phyloP scores from a whole-genome alignment of 2,113 vertebrate species.

The Melanerpes aurifrons region DNA sequence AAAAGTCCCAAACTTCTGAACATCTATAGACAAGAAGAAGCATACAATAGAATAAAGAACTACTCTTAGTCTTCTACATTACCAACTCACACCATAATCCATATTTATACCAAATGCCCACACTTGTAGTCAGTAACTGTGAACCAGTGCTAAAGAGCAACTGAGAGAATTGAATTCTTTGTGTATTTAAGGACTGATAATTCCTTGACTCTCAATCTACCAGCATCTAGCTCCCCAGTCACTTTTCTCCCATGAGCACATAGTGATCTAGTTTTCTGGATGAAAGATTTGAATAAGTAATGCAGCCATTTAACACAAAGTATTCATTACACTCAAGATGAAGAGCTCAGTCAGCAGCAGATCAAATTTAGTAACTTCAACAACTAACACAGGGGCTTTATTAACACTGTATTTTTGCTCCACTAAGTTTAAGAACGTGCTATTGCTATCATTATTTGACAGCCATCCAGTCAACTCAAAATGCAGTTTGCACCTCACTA shows the following conservation, averaged over 20 bases:
- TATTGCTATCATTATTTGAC: not conserved
- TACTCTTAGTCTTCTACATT: not conserved
- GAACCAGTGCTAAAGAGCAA: slow-evolving; percentile 16
- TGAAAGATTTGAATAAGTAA: slow-evolving; percentile 70
- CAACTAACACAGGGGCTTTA: slow-evolving; percentile 7
- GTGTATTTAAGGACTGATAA: not conserved
- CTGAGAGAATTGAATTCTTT: not conserved
- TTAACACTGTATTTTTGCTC: not conserved
- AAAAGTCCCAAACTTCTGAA: not conserved
- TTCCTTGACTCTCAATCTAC: not conserved
- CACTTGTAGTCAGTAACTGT: slow-evolving; percentile 2
- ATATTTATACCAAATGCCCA: not conserved
- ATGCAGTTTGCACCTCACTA: not conserved
- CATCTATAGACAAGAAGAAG: not conserved
- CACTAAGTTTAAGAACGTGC: not conserved
- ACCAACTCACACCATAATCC: not conserved
- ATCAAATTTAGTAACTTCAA: slow-evolving; percentile 52
- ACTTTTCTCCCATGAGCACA: not conserved
- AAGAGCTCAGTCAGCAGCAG: slow-evolving; percentile 42
- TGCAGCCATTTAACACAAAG: slow-evolving; percentile 22
- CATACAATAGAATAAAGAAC: not conserved
- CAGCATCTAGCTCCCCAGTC: not conserved
- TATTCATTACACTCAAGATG: slow-evolving; percentile 43
- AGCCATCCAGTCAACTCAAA: not conserved
- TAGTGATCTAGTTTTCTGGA: slow-evolving; percentile 50